Percentiles rank a stretch among this genome's conserved stretches.
phyloP scores from a whole-genome alignment of 2,888 invertebrate species.

The Eugnorisma glareosa region DNA sequence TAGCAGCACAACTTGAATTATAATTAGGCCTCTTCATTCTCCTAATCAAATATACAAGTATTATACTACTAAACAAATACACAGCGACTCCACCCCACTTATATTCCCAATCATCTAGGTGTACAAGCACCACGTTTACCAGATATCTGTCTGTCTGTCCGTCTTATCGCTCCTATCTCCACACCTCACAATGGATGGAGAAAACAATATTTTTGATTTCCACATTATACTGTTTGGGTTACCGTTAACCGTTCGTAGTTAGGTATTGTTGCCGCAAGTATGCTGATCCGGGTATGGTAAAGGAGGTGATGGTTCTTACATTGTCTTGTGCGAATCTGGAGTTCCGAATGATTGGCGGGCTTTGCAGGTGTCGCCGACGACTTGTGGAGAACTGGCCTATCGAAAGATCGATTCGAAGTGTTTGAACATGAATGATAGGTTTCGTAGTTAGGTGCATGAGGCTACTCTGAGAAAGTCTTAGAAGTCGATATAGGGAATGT shows the following conservation, averaged over 20 bases:
- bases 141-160: slow-evolving; percentile 85
- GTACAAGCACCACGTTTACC: slow-evolving; percentile 81
- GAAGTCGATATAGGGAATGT: neutral
- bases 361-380: neutral
- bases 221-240: slow-evolving; percentile 69
- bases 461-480: neutral
- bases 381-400: slow-evolving; percentile 3
- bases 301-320: neutral
- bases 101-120: slow-evolving; percentile 77
- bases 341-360: slow-evolving; percentile 7
- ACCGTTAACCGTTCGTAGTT: slow-evolving; percentile 58
- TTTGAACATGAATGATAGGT: neutral
- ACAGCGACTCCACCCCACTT: slow-evolving; percentile 65
- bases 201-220: slow-evolving; percentile 77
- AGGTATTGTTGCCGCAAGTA: slow-evolving; percentile 36
- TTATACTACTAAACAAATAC: slow-evolving; percentile 17
- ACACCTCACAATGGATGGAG: slow-evolving; percentile 79
- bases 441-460: neutral
- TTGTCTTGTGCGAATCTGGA: slow-evolving; percentile 41
- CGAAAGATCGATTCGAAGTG: slow-evolving; percentile 6
- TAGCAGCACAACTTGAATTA: neutral
- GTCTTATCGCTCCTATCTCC: slow-evolving; percentile 84
- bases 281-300: slow-evolving; percentile 18
- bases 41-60: neutral
- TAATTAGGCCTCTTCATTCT: neutral